Conservation (phyloP, 1,140 invertebrate genomes). For the Apis dorsata region DNA sequence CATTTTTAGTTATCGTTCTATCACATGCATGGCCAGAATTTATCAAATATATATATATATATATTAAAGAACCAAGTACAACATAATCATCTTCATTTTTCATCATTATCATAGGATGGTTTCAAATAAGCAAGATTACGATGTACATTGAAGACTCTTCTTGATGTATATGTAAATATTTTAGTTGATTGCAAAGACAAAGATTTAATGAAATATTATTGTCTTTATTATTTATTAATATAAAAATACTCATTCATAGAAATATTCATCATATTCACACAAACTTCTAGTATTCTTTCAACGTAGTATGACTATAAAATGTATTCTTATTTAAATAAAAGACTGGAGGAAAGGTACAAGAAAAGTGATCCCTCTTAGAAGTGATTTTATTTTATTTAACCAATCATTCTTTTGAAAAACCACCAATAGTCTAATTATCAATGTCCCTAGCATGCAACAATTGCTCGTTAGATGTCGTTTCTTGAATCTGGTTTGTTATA, state of each 20-base stretch:
- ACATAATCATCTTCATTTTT: not conserved
- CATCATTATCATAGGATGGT: not conserved
- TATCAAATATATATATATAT: slow-evolving; percentile 18
- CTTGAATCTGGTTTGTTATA: slow-evolving; percentile 16
- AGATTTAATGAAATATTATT: not conserved
- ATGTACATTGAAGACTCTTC: not conserved
- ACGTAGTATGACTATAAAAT: not conserved
- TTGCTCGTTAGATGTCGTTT: not conserved
- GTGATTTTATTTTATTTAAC: not conserved
- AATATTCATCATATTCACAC: too few relatives aligned
- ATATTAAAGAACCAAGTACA: slow-evolving; percentile 41
- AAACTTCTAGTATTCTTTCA: slow-evolving; percentile 1
- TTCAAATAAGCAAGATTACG: not conserved
- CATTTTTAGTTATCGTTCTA: slow-evolving; percentile 55
- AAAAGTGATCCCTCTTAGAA: not conserved
- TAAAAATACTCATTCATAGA: not conserved
- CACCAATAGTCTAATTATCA: not conserved
- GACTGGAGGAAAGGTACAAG: not conserved
- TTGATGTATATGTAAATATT: not conserved
- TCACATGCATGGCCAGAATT: slow-evolving; percentile 59
- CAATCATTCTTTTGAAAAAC: not conserved
- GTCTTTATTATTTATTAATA: not conserved
- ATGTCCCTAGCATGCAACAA: slow-evolving; percentile 9
- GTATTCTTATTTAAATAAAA: not conserved
- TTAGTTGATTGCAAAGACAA: not conserved